Conservation (phyloP, 1,140 invertebrate genomes). For the Ericerus pela region DNA sequence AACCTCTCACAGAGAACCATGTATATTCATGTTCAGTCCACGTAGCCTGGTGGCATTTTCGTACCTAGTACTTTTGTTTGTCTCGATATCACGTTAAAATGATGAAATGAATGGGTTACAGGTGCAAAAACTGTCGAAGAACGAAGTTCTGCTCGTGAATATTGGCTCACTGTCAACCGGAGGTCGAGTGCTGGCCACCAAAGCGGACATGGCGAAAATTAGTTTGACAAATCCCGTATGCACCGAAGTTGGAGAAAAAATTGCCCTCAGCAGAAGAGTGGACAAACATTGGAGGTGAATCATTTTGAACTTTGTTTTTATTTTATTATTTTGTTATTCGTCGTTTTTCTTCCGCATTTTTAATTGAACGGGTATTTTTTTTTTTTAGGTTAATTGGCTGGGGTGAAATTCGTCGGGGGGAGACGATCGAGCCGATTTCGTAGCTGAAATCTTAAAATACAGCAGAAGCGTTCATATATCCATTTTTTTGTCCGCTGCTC, state of each 20-base stretch:
- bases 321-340: no score
- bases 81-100: neutral
- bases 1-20: no score
- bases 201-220: constrained; percentile 95
- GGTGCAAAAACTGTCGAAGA: constrained; percentile 74
- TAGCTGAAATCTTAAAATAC: no score
- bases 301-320: no score
- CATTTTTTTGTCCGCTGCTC: no score
- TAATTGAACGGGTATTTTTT: no score
- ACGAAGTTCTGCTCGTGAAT: constrained; percentile 90
- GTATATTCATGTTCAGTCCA: no score
- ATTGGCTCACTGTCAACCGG: constrained; percentile 98
- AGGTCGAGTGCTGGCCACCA: constrained; percentile 87
- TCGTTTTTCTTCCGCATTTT: no score
- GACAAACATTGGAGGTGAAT: constrained; percentile 96
- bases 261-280: constrained; percentile 90
- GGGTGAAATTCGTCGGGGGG: no score
- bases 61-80: neutral
- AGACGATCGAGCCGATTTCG: no score
- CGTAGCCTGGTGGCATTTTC: neutral
- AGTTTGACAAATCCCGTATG: constrained; percentile 94
- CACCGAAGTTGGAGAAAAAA: constrained; percentile 96
- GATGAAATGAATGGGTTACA: constrained; percentile 26
- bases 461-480: no score
- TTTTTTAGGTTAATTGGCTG: no score